Percentiles rank a stretch among this genome's conserved stretches.
These are phyloP conservation scores for Caenorhabditis panamensis DNA, from an alignment of 2,888 invertebrate genomes.

Conservation along the genomic window DNA sequence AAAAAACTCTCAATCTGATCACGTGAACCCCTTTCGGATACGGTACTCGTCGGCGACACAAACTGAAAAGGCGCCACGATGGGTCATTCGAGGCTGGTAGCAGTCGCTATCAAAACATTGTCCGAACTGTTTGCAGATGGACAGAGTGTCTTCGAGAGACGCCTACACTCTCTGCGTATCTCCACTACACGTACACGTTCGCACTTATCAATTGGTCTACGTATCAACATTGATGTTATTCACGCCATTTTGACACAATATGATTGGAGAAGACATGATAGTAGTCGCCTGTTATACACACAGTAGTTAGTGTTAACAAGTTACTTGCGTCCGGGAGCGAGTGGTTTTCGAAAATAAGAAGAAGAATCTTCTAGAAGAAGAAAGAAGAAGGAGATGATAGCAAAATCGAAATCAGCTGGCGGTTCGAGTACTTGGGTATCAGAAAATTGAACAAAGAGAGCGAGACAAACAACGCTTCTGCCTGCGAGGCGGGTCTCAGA, in stretches of 20 bases:
- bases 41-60: constrained; percentile 31
- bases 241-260: constrained; percentile 39
- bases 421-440: constrained; percentile 11
- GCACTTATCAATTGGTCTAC: constrained; percentile 24
- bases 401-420: constrained; percentile 12
- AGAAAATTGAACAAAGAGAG: constrained; percentile 25
- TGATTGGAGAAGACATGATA: background rate
- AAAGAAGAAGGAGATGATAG: background rate
- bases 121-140: constrained; percentile 54
- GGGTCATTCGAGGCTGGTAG: constrained; percentile 31
- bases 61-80: constrained; percentile 13
- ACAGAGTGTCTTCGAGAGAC: constrained; percentile 15
- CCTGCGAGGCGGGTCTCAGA: constrained; percentile 15
- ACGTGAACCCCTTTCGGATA: constrained; percentile 39
- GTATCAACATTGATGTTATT: constrained; percentile 33
- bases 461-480: constrained; percentile 27
- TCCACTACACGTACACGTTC: background rate
- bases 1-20: constrained; percentile 38
- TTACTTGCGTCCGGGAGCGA: background rate
- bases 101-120: constrained; percentile 54
- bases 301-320: background rate
- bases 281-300: background rate
- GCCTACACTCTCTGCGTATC: constrained; percentile 19
- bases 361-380: background rate
- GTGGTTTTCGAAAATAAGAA: background rate